Conservation (phyloP, 2,888 invertebrate species). For the Ramazzottius varieornatus region DNA sequence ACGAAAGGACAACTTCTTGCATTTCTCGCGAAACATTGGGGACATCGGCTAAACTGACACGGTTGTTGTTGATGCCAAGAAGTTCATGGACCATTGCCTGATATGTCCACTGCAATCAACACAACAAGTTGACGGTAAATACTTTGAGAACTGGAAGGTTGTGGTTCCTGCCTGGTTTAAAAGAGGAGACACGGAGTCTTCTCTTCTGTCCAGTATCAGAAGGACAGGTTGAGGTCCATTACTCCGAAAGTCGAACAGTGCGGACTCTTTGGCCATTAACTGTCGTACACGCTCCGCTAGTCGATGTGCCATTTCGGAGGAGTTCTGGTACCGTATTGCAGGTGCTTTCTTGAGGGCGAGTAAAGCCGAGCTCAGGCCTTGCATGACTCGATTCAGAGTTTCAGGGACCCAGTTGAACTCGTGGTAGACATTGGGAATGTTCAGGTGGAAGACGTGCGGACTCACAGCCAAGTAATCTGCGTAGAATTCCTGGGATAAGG, state of each 20-base stretch:
- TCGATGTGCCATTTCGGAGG: constrained; percentile 53
- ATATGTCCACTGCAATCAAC: constrained; percentile 63
- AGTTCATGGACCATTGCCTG: constrained; percentile 99
- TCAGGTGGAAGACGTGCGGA: constrained; percentile 51
- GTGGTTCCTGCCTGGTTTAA: constrained; percentile 42
- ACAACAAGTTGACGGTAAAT: neutral
- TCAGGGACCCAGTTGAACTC: constrained; percentile 44
- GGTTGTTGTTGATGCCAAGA: constrained; percentile 65
- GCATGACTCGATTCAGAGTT: constrained; percentile 47
- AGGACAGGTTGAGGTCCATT: constrained; percentile 42
- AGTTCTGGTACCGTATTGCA: constrained; percentile 57
- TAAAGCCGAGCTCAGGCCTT: constrained; percentile 56
- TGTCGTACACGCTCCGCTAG: constrained; percentile 46
- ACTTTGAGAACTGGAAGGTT: neutral
- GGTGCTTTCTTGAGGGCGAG: constrained; percentile 73
- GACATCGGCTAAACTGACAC: constrained; percentile 60
- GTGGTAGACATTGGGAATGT: constrained; percentile 22
- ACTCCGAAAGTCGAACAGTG: constrained; percentile 57
- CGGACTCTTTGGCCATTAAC: constrained; percentile 57
- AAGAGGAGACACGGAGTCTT: constrained; percentile 82
- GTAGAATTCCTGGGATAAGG: constrained; percentile 51
- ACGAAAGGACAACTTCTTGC: constrained; percentile 67
- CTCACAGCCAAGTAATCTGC: constrained; percentile 80
- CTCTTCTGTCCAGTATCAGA: constrained; percentile 65
- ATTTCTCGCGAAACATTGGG: constrained; percentile 63